Conservation (phyloP, 1,140 invertebrate genomes). For the Scaptomyza graminum region DNA sequence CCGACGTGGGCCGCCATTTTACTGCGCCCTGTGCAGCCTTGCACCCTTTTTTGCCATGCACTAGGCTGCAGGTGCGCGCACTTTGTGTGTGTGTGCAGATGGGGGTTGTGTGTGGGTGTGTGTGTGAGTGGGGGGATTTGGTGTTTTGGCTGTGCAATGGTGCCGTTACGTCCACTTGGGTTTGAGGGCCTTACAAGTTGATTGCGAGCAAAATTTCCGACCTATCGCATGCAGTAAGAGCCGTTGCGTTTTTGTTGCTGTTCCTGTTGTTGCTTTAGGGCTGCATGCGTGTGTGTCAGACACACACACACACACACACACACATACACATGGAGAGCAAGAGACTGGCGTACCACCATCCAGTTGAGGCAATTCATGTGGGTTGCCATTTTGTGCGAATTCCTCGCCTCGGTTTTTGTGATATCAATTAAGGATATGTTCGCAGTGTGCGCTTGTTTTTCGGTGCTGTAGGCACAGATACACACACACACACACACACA, state of each 20-base stretch:
- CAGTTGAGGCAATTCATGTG: conserved; percentile 29
- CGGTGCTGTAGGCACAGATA: conserved; percentile 46
- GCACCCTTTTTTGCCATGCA: conserved; percentile 62
- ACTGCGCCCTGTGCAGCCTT: conserved; percentile 63
- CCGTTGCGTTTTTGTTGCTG: conserved; percentile 69
- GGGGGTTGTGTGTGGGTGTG: not conserved
- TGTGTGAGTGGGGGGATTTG: not conserved
- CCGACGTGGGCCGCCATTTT: conserved; percentile 72
- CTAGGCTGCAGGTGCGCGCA: conserved; percentile 70
- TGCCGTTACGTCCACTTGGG: conserved; percentile 25
- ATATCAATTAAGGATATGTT: conserved; percentile 80
- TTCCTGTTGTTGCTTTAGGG: conserved; percentile 28
- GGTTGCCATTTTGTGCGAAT: conserved; percentile 62
- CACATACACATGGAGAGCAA: not conserved
- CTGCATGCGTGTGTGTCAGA: conserved; percentile 38
- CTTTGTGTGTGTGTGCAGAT: not conserved
- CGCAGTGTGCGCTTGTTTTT: conserved; percentile 43
- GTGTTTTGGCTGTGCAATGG: not conserved
- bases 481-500: not conserved
- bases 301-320: conserved; percentile 17
- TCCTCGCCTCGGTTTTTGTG: conserved; percentile 71
- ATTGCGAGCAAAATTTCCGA: conserved; percentile 77
- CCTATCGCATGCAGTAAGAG: conserved; percentile 79
- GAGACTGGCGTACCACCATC: not conserved
- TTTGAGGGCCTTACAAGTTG: conserved; percentile 53